These are phyloP conservation scores for Anastatus disparis DNA, from an alignment of 1,140 invertebrate species.

Conservation along the genomic window DNA sequence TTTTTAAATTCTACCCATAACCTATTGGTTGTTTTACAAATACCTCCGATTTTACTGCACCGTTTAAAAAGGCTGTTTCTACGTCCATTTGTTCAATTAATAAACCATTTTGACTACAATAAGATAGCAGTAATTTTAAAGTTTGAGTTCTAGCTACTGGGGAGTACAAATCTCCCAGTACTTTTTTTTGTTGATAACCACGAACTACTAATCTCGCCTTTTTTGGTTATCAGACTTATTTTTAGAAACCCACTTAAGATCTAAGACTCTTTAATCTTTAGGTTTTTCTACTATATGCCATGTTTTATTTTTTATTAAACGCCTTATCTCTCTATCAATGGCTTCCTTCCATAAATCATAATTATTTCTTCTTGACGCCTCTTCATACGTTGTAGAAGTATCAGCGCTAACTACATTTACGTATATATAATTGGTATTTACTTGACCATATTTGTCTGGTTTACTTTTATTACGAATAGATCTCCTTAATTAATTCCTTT, in stretches of 20 bases:
- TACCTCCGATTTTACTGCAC: neutral
- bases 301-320: no score
- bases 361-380: conserved; percentile 28
- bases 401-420: conserved; percentile 17
- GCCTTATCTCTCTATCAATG: conserved; percentile 32
- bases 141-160: conserved; percentile 15
- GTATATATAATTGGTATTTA: no score
- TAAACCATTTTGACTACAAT: neutral
- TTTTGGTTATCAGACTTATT: conserved; percentile 42
- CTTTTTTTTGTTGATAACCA: no score
- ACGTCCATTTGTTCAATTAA: neutral
- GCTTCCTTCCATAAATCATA: conserved; percentile 15
- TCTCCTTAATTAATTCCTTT: no score
- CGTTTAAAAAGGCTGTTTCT: neutral
- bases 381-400: conserved; percentile 11
- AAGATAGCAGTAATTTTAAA: neutral
- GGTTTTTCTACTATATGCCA: no score
- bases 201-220: no score
- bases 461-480: conserved; percentile 5
- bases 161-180: conserved; percentile 36
- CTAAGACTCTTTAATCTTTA: no score
- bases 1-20: no score
- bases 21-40: neutral
- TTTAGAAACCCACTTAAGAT: conserved; percentile 43
- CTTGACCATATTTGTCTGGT: no score